A percentile compares a stretch with the other conserved stretches of the same genome.
phyloP scores from a whole-genome alignment of 2,113 vertebrate species.

The Elgaria multicarinata region DNA sequence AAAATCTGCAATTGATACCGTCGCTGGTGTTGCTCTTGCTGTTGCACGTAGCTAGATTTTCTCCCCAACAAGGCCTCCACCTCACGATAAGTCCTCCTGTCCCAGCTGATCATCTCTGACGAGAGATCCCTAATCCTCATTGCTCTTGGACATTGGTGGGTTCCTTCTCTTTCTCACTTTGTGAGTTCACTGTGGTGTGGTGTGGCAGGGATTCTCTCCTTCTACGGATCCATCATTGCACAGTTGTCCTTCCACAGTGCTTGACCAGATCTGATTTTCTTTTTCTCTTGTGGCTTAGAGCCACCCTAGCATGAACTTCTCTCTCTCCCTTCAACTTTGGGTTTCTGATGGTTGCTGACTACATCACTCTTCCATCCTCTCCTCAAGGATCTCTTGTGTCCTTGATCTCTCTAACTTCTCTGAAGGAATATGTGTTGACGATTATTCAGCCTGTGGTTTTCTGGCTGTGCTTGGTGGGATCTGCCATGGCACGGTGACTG shows the following conservation, averaged over 20 bases:
- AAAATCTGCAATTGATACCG: slow-evolving; percentile 74
- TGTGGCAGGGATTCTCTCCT: neutral
- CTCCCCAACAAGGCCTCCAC: neutral
- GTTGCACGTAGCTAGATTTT: neutral
- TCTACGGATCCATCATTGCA: neutral
- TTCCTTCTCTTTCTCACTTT: neutral
- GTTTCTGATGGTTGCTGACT: neutral
- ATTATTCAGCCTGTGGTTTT: neutral
- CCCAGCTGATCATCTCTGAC: neutral
- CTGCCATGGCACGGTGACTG: neutral
- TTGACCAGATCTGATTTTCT: neutral
- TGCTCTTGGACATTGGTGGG: neutral
- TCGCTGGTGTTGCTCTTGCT: neutral
- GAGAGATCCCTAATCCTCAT: neutral
- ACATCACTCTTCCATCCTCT: neutral
- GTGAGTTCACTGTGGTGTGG: neutral
- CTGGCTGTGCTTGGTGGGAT: neutral
- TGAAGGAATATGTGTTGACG: neutral
- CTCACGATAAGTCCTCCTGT: neutral
- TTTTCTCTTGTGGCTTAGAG: neutral
- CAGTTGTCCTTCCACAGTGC: neutral
- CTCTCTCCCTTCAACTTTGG: neutral
- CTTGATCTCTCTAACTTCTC: neutral
- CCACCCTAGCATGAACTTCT: neutral
- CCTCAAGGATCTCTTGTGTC: neutral